phyloP scores from a whole-genome alignment of 2,888 invertebrate species.

The Drosophila subquinaria region DNA sequence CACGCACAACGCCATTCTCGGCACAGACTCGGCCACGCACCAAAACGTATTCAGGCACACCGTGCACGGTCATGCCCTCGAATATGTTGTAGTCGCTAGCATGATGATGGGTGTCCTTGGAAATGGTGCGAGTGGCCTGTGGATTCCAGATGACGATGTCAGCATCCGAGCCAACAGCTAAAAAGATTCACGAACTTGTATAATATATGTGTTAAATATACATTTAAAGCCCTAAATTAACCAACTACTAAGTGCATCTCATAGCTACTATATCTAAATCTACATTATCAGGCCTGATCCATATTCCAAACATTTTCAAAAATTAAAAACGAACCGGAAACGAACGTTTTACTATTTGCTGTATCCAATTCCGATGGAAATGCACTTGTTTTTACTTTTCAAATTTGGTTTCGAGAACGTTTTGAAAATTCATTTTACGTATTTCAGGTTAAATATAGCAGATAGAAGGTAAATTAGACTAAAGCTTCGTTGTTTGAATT shows the following conservation, averaged over 20 bases:
- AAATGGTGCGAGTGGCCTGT: slow-evolving; percentile 92
- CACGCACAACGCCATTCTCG: slow-evolving; percentile 94
- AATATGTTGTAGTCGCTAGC: slow-evolving; percentile 99
- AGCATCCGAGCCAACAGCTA: slow-evolving; percentile 95
- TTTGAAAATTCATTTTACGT: too few species aligned
- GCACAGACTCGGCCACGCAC: slow-evolving; percentile 96
- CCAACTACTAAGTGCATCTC: not conserved
- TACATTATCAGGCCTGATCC: too few species aligned
- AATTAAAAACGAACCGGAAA: too few species aligned
- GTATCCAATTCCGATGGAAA: too few species aligned
- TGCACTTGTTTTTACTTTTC: too few species aligned
- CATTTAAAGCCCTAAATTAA: too few species aligned
- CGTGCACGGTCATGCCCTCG: slow-evolving; percentile 97
- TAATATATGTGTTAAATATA: not conserved
- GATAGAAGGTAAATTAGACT: too few species aligned
- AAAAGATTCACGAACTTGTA: not conserved
- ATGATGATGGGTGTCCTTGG: slow-evolving; percentile 96
- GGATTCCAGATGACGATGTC: slow-evolving; percentile 99
- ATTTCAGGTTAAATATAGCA: too few species aligned
- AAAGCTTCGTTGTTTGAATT: too few species aligned
- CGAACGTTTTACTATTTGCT: too few species aligned
- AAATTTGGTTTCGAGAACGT: too few species aligned
- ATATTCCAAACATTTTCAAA: too few species aligned
- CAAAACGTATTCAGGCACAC: slow-evolving; percentile 96
- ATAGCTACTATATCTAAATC: not conserved